Evolutionary conservation across 2,113 vertebrate species (phyloP), one percentile per base, ranked within the genome.

Genomic region (Semnornis frantzii): DNA sequence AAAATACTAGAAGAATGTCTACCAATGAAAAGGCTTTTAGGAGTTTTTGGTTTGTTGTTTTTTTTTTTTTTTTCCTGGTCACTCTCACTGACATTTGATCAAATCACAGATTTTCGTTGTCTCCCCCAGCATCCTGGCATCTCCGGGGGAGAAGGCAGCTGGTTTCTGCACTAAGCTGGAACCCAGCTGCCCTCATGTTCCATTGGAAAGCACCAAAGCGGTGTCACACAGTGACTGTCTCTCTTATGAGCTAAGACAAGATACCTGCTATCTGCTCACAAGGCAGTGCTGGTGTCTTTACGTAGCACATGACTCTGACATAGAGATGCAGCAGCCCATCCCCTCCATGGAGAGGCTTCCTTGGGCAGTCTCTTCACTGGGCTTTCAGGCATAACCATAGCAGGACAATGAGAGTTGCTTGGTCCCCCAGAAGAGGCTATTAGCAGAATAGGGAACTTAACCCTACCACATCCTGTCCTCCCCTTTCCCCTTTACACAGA

Each of bases 271-370:
- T 7, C 52, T 65, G 37, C 37, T 39, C 37, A 39, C 37, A 39
- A 39, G 37, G 37, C 37, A 39, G 37, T 4, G 10, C 37, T 39
- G 37, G 37, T 39, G 69, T 73, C 44, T 85, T 65, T 75, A 6
- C 3, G 0, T 81, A 76, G 16, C 30, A 11, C 28, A 6, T 12
- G 52, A 5, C 79, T 2, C 2, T 59, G 63, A n/a, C 33, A 6
- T 12, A 25, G 0, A 0, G 10, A 16, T 23, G 12, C 28, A 70
- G 76, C 28, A 76, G 15, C 23, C 57, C 12, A 0, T 63, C 71
- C 62, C 64, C 74, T 58, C 52, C 54, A 13, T 31, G 54, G 33
- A 42, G 42, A 31, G 12, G 8, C 48, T 33, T 85, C 37, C 33
- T 9, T 48, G 50, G 37, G 44, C 58, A 79, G 16, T 37, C 16